Percentiles rank a stretch among this genome's conserved stretches.
phyloP scores from a whole-genome alignment of 2,888 invertebrate genomes.

The Chrysotoxum bicinctum region DNA sequence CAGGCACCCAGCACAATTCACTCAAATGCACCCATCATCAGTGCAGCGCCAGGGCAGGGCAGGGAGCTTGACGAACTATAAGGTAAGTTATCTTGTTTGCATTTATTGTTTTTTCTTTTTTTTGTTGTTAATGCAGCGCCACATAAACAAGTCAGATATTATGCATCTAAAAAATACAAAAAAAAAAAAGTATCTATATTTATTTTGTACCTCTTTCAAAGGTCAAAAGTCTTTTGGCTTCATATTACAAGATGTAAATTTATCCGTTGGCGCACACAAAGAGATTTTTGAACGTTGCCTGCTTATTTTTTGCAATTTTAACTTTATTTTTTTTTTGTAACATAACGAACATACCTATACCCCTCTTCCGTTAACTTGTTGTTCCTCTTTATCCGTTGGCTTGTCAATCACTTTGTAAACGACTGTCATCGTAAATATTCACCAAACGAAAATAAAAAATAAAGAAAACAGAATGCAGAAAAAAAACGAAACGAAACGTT shows the following conservation, averaged over 20 bases:
- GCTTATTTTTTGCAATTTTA: conserved; percentile 5
- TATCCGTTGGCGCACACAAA: conserved; percentile 68
- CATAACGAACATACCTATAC: not conserved
- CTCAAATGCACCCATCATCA: conserved; percentile 24
- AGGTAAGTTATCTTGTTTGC: conserved; percentile 30
- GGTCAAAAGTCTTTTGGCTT: conserved; percentile 72
- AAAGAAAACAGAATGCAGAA: not conserved
- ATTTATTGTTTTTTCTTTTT: conserved; percentile 5
- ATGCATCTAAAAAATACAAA: conserved; percentile 27
- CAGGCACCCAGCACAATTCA: conserved; percentile 20
- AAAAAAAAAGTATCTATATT: conserved; percentile 17
- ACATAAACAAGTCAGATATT: conserved; percentile 47
- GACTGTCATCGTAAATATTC: conserved; percentile 73
- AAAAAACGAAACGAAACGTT: not conserved
- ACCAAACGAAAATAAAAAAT: conserved; percentile 17
- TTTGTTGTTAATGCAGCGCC: conserved; percentile 18
- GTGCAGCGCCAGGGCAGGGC: not conserved
- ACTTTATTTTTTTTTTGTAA: conserved; percentile 8
- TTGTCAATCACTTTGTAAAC: conserved; percentile 73
- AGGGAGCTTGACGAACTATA: conserved; percentile 25
- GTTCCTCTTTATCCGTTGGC: conserved; percentile 69
- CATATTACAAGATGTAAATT: conserved; percentile 72
- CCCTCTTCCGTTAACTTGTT: conserved; percentile 43
- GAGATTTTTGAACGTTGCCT: conserved; percentile 60
- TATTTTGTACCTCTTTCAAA: conserved; percentile 42